Evolutionary conservation across 2,888 invertebrate species (phyloP).

Genomic region (Platynereis dumerilii): DNA sequence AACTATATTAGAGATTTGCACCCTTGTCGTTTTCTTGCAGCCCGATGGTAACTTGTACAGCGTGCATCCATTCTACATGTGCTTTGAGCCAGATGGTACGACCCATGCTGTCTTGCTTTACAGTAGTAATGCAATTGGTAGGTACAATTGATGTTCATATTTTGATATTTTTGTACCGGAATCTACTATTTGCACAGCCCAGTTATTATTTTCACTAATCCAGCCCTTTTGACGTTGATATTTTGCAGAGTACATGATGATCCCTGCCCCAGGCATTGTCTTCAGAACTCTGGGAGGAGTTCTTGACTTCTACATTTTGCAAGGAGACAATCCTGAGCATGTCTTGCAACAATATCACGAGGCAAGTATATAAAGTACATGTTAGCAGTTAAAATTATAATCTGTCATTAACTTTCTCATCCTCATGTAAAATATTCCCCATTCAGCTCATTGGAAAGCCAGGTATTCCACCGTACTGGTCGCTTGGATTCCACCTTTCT

Average conservation of each 20-base stretch:
- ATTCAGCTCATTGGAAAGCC: conserved; percentile 71
- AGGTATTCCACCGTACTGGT: conserved; percentile 83
- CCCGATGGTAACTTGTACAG: conserved; percentile 70
- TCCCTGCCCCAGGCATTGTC: conserved; percentile 79
- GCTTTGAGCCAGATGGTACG: conserved; percentile 72
- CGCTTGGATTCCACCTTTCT: conserved; percentile 83
- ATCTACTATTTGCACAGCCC: too few species aligned
- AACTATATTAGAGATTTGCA: background rate
- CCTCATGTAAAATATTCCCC: background rate
- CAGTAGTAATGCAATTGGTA: conserved; percentile 76
- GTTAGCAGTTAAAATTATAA: too few species aligned
- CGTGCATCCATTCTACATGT: conserved; percentile 81
- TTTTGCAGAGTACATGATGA: conserved; percentile 47
- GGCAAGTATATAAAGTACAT: conserved; percentile 35
- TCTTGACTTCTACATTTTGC: conserved; percentile 78
- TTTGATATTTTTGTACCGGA: too few species aligned
- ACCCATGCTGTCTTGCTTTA: conserved; percentile 78
- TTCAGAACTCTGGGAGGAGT: conserved; percentile 83
- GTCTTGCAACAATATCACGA: conserved; percentile 62
- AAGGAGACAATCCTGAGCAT: conserved; percentile 75
- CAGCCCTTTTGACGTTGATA: background rate
- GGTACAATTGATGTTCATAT: too few species aligned
- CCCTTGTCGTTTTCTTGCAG: conserved; percentile 8
- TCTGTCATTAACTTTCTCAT: background rate
- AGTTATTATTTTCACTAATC: background rate